Evolutionary conservation across 2,797 vertebrate species (phyloP), one percentile per base, ranked within the genome.

Genomic region (Poeciliopsis paucimaculata): DNA sequence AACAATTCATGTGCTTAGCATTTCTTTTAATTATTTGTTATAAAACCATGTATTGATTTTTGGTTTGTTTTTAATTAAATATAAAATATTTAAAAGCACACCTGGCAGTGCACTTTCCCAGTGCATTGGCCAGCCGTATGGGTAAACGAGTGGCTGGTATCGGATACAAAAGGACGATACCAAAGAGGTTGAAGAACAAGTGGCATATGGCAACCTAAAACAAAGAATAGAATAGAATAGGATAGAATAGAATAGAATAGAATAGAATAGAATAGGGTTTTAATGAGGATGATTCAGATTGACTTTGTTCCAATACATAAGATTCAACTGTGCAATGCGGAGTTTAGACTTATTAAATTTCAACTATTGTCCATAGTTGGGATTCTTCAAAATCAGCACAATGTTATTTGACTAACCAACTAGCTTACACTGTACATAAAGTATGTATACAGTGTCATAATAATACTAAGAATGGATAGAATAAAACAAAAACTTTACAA

Each of bases 131-230:
- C 89, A 92, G 90, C 3, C 70, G 77, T 74, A 90, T 91, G 73
- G 89, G 91, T 36, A 92, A 34, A n/a, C 89, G 88, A 3, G 76
- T 74, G 53, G 57, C 82, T 51, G 91, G 90, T 62, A 91, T 20
- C 4, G 91, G 91, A 73, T 88, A 92, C 85, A 89, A 92, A 41
- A 92, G 82, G 60, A 93, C 28, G 43, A 92, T 90, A 16, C 89
- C 88, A 31, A 89, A 45, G 55, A 91, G 55, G 72, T 89, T 91
- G 77, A 93, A 92, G 82, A 91, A 87, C 36, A 92, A 88, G 72
- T 92, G 90, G 74, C 91, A 90, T 39, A 92, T 74, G 60, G 90
- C 87, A 68, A 89, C 87, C 88, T 91, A 77, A 43, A 80, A 82
- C 2, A 43, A 34, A 82, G 4, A 0, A 66, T 1, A 13, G 16